Base-by-base conservation (phyloP, 2,797 vertebrate species). In the Enteromius fasciolatus region DNA sequence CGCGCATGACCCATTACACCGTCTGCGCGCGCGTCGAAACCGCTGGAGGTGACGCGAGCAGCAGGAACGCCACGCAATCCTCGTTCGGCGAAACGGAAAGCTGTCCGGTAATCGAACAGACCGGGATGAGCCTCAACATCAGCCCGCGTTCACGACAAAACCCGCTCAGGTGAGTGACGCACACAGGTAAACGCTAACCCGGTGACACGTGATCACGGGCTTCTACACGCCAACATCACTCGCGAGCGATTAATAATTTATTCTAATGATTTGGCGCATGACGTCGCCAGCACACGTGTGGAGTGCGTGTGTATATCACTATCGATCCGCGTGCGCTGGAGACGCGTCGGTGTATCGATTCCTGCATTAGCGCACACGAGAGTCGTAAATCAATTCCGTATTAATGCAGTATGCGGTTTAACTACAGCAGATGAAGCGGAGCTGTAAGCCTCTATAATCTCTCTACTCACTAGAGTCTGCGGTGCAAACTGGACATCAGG, bases 1-100 rank as follows among this genome's bases (percentile, higher is more conserved):
- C 81, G 85, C 82, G 84, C 81, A 67, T 81, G 81, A 85, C 81
- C 74, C 25, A 68, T 54, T 84, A 76, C 25, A 50, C 64, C 18
- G 74, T 25, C 17, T 7, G 25, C 2, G 36, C 59, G 61, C 76
- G 20, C 5, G 59, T 14, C 2, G 7, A 70, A 70, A 64, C 70
- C 52, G 54, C 70, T 83, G 69, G 41, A 57, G 77, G 31, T 8
- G 6, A 10, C 44, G 4, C 57, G 31, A 64, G 41, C 57, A 41
- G n/a, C 2, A 10, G 18, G 59, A 9, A 18, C 7, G 20, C 46
- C 20, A 14, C 23, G 57, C 6, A 14, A 54, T 5, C 10, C 52
- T 28, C 25, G 14, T 59, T 33, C 9, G 12, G 14, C 57, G n/a
- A 54, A 8, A 31, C 36, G 17, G 25, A 15, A 14, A 41, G 48